Evolutionary conservation across 2,113 vertebrate genomes (phyloP), one percentile per base, ranked within the genome.

Genomic region (Charina bottae): DNA sequence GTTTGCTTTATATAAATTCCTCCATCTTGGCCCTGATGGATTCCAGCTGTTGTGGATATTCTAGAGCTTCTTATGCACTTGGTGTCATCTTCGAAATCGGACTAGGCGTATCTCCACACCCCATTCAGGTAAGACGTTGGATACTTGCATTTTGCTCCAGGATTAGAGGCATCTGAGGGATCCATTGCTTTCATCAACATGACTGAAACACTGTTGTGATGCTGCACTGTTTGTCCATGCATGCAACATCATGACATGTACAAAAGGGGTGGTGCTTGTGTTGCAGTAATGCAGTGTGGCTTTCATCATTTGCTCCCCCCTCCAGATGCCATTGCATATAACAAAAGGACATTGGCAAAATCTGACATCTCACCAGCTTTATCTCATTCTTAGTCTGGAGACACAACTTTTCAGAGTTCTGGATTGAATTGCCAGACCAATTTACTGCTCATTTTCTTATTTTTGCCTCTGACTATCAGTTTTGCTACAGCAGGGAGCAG

Each of bases 11-110:
- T 46, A 86, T 97, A 42, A 96, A 93, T 90, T 95, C 97, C 83
- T 94, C 95, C 59, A 0, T 97, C 21, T 96, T 97, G 89, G 95
- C 97, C 0, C 97, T 99, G 90, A 90, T 97, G 97, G 97, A 96
- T 85, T 98, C 98, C 90, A 98, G 98, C 94, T 99, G 98, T 96
- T 98, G 97, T 95, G 98, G 98, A n/a, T 97, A 98, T 93, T 98
- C 98, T 92, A 98, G 97, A 96, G 98, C 99, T 19, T 98, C 98
- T 84, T 98, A 99, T 93, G 97, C 98, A 95, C 96, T 99, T 93
- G 97, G 98, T 28, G 97, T 98, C 89, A 93, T 98, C 94, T 98
- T 98, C 95, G 97, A 99, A 92, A 98, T 98, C 0, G 98, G 98
- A 58, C 96, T 99, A 0, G 97, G 96, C 49, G 93, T 97, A 19